These are phyloP conservation scores for Falcunculus frontatus DNA, from an alignment of 2,113 vertebrate species.

Conservation along the genomic window DNA sequence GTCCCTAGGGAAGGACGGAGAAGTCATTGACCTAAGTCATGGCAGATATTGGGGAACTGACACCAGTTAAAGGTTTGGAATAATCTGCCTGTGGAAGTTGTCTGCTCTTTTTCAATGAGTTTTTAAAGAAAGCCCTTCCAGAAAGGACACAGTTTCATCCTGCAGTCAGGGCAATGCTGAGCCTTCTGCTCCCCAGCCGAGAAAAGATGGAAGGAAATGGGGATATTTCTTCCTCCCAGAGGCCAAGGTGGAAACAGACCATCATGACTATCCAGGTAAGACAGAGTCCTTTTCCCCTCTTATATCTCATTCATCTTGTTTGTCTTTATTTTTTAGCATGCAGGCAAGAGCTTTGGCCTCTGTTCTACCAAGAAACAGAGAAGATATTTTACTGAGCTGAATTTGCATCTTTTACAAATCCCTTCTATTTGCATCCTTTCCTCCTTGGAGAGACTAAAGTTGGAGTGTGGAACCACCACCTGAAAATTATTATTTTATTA, in stretches of 20 bases:
- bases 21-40: neutral
- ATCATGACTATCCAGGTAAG: no score
- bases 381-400: neutral
- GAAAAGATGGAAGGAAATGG: neutral
- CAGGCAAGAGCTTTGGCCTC: neutral
- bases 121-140: neutral
- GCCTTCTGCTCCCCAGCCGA: neutral
- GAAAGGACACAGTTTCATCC: neutral
- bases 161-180: neutral
- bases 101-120: neutral
- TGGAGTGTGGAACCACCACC: neutral
- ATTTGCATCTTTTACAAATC: neutral
- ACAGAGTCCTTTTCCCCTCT: fast-evolving
- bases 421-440: neutral
- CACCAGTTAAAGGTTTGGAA: neutral
- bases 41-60: neutral
- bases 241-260: neutral
- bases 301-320: neutral
- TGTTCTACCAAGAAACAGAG: neutral
- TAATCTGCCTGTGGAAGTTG: neutral
- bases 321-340: neutral
- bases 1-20: neutral
- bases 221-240: neutral
- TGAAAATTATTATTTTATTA: neutral
- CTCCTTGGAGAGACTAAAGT: neutral